These are phyloP conservation scores for Ispidina lecontei DNA, from an alignment of 2,797 vertebrate genomes.

Conservation along the genomic window DNA sequence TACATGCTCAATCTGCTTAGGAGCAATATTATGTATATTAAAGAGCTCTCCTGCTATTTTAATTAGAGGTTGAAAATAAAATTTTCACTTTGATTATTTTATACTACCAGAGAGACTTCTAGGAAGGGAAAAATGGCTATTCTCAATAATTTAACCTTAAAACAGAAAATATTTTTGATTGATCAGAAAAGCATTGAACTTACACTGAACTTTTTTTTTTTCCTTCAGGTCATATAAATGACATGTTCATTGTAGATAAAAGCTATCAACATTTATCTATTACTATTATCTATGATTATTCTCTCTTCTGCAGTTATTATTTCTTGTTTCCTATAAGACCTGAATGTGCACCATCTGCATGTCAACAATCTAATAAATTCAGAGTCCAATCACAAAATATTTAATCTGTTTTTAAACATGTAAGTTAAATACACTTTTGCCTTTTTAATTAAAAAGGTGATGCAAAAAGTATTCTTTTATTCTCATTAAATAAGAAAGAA, in stretches of 20 bases:
- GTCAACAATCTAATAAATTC: neutral
- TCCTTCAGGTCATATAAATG: neutral
- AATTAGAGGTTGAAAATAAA: neutral
- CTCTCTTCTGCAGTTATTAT: neutral
- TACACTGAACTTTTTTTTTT: neutral
- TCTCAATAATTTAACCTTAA: neutral
- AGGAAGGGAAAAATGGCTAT: neutral
- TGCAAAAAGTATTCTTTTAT: neutral
- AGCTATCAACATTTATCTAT: neutral
- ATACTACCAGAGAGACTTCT: neutral
- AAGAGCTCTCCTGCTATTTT: neutral
- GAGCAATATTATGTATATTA: neutral
- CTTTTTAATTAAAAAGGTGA: neutral
- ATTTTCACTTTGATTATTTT: neutral
- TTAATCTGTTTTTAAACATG: neutral
- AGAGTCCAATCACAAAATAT: neutral
- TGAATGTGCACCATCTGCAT: neutral
- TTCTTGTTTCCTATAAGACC: neutral
- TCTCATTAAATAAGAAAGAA: neutral
- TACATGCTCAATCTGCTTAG: neutral
- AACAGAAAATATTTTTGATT: neutral
- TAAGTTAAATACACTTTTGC: neutral
- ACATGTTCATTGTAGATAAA: neutral
- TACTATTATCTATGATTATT: neutral
- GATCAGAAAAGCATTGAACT: neutral